Conservation (phyloP, 2,113 vertebrate species). For the Eira barbara region DNA sequence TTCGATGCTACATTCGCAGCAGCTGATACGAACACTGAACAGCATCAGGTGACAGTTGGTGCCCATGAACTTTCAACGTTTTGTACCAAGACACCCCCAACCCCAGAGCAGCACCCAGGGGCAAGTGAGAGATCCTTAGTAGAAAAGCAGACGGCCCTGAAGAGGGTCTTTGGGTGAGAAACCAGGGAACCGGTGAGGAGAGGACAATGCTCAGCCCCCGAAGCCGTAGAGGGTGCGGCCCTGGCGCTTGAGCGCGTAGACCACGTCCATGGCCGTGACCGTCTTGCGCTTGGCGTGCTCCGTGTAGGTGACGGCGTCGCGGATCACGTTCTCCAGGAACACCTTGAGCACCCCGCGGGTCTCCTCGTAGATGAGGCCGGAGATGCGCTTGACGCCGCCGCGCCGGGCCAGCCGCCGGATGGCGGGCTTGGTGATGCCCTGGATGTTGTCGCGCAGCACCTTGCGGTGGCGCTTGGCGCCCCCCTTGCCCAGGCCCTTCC, state of each 20-base stretch:
- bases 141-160: slow-evolving; percentile 58
- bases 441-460: slow-evolving; percentile 59
- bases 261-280: not conserved
- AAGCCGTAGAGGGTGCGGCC: slow-evolving; percentile 70
- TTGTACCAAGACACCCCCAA: not conserved
- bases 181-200: not conserved
- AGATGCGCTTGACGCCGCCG: slow-evolving; percentile 68
- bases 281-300: no score
- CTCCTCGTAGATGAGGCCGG: slow-evolving; percentile 4
- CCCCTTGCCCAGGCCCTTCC: not conserved
- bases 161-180: slow-evolving; percentile 50
- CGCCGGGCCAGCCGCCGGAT: not conserved
- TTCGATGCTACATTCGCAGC: not conserved
- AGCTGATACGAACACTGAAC: not conserved
- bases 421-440: slow-evolving; percentile 43
- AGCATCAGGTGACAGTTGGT: not conserved
- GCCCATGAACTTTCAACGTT: not conserved
- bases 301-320: no score
- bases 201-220: not conserved
- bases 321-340: no score
- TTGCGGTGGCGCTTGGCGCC: no score
- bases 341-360: no score
- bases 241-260: slow-evolving; percentile 77
- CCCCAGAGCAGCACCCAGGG: not conserved
- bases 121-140: not conserved